Evolutionary conservation across 2,113 vertebrate genomes (phyloP).

Genomic region (Ibidorhyncha struthersii): DNA sequence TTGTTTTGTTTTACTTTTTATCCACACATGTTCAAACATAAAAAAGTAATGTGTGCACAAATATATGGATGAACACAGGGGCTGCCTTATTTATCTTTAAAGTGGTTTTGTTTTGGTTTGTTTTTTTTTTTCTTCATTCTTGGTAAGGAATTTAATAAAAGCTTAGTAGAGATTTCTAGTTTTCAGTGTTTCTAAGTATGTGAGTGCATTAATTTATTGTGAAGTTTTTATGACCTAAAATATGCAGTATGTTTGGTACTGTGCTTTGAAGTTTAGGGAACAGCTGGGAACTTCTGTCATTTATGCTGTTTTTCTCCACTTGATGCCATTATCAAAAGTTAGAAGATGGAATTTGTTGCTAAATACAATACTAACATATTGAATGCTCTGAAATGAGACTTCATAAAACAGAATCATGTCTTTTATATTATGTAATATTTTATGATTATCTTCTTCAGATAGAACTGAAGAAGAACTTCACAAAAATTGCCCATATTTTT

Average conservation of each 20-base stretch:
- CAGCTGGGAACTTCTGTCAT: neutral
- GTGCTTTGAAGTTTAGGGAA: neutral
- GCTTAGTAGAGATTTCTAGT: neutral
- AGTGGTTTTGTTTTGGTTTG: neutral
- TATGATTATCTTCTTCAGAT: neutral
- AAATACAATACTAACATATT: neutral
- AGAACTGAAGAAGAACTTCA: neutral
- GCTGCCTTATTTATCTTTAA: neutral
- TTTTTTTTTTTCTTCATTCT: neutral
- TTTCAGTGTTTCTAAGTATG: neutral
- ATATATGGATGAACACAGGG: neutral
- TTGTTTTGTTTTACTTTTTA: neutral
- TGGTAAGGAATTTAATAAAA: neutral
- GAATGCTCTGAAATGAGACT: neutral
- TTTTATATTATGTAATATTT: neutral
- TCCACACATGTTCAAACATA: neutral
- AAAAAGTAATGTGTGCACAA: neutral
- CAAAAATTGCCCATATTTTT: neutral
- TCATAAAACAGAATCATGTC: neutral
- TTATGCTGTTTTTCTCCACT: neutral
- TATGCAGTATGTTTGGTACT: neutral
- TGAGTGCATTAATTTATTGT: neutral
- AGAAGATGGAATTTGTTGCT: neutral
- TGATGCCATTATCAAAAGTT: neutral
- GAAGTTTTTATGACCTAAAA: neutral